A percentile compares a stretch with the other conserved stretches of the same genome.
These are phyloP conservation scores for Barnardius zonarius DNA, from an alignment of 2,113 vertebrate species.

Conservation along the genomic window DNA sequence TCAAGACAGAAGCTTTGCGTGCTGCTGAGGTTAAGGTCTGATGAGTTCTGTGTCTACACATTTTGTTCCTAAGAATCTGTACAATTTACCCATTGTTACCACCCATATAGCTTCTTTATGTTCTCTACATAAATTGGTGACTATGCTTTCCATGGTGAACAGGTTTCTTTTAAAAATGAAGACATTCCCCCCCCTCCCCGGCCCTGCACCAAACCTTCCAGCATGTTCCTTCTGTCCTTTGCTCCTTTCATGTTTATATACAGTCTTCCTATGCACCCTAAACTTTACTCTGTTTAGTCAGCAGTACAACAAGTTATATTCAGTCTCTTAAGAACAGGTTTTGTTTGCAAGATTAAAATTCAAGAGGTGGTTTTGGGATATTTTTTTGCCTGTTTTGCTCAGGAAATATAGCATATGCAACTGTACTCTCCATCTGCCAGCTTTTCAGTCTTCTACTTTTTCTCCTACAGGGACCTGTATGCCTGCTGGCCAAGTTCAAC, in stretches of 20 bases:
- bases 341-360: neutral
- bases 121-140: neutral
- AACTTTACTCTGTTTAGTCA: neutral
- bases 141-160: neutral
- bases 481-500: neutral
- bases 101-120: neutral
- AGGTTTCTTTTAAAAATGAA: neutral
- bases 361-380: neutral
- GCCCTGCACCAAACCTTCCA: neutral
- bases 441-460: neutral
- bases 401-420: neutral
- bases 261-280: neutral
- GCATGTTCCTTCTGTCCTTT: neutral
- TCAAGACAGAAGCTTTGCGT: neutral
- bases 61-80: neutral
- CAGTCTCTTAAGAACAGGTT: neutral
- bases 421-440: neutral
- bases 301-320: neutral
- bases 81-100: neutral
- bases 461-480: neutral
- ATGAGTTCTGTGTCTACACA: neutral
- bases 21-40: too few species aligned
- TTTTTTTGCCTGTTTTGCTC: neutral
- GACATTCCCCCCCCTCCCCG: neutral
- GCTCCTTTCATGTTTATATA: neutral